Conservation (phyloP, 2,888 invertebrate species). For the Latheticus oryzae region DNA sequence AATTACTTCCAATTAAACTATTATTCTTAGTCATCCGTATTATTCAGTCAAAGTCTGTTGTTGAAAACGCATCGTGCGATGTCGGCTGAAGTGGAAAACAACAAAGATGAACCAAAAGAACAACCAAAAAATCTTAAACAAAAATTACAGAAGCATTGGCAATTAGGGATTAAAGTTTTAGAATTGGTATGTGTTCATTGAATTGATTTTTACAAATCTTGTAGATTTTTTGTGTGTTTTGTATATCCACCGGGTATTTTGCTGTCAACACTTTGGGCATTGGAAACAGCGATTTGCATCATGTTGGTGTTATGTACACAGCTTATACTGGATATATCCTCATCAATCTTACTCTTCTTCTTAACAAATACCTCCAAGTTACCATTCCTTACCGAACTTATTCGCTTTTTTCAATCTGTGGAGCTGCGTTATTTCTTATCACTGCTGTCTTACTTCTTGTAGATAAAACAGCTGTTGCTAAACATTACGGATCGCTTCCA, state of each 20-base stretch:
- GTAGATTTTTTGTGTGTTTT: conserved; percentile 72
- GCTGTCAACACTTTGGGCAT: conserved; percentile 71
- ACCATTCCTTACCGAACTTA: conserved; percentile 74
- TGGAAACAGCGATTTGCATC: conserved; percentile 68
- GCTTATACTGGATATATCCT: conserved; percentile 75
- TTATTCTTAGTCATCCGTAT: conserved; percentile 18
- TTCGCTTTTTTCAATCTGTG: conserved; percentile 72
- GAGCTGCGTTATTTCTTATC: conserved; percentile 73
- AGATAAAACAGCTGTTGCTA: conserved; percentile 62
- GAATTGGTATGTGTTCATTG: conserved; percentile 71
- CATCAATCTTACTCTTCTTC: conserved; percentile 72
- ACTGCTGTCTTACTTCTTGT: conserved; percentile 74
- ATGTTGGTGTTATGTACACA: conserved; percentile 75
- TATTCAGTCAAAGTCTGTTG: too few species aligned
- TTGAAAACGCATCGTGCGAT: too few species aligned
- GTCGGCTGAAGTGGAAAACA: conserved; percentile 71
- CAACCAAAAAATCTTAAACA: conserved; percentile 63
- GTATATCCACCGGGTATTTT: conserved; percentile 74
- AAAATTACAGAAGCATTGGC: conserved; percentile 69
- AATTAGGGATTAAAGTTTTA: conserved; percentile 70
- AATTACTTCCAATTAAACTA: conserved; percentile 40
- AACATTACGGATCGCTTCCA: conserved; percentile 69
- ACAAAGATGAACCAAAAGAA: conserved; percentile 66
- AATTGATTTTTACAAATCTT: background rate
- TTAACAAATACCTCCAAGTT: conserved; percentile 73